Evolutionary conservation across 1,140 invertebrate genomes (phyloP).

Genomic region (Acromyrmex charruanus): DNA sequence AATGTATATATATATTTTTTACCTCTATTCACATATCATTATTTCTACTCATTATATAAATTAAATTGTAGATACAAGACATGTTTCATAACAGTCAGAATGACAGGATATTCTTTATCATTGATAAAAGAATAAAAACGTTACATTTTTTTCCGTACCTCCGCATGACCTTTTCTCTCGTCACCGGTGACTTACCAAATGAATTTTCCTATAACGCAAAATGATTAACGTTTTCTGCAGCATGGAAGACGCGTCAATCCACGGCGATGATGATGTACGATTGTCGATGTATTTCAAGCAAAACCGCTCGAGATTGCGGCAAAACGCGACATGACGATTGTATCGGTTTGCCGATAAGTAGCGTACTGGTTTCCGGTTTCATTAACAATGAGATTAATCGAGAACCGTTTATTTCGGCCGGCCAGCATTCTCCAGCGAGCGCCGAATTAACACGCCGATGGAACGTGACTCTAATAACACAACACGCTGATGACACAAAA

Average conservation of each 20-base stretch:
- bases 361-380: slow-evolving; percentile 45
- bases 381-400: slow-evolving; percentile 59
- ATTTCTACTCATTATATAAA: neutral
- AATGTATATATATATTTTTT: neutral
- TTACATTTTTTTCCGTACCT: neutral
- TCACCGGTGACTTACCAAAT: slow-evolving; percentile 10
- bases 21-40: neutral
- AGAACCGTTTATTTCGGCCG: slow-evolving; percentile 30
- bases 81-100: neutral
- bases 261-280: slow-evolving; percentile 35
- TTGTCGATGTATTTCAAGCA: slow-evolving; percentile 69
- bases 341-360: slow-evolving; percentile 57
- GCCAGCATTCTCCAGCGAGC: neutral
- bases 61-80: slow-evolving; percentile 3
- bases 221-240: slow-evolving; percentile 33
- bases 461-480: slow-evolving; percentile 45
- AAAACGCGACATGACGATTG: slow-evolving; percentile 36
- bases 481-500: slow-evolving; percentile 48
- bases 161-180: neutral
- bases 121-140: neutral
- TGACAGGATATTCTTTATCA: neutral
- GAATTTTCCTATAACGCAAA: slow-evolving; percentile 40
- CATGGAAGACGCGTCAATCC: slow-evolving; percentile 40
- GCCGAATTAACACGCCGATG: slow-evolving; percentile 11
- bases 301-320: slow-evolving; percentile 50